These are phyloP conservation scores for Branchipolynoe longqiensis DNA, from an alignment of 2,888 invertebrate species.

Conservation along the genomic window DNA sequence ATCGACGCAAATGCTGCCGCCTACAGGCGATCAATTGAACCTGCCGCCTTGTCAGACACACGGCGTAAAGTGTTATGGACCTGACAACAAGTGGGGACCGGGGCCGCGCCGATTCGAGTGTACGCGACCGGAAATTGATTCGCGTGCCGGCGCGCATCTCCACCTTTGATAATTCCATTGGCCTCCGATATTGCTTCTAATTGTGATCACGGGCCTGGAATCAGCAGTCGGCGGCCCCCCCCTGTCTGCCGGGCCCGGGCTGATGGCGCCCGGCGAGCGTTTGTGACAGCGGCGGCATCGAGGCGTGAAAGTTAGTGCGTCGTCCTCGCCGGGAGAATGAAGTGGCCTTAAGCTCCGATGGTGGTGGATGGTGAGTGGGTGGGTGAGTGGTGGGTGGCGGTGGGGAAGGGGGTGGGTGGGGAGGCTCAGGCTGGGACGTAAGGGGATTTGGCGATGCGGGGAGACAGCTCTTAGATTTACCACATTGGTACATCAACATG, in stretches of 20 bases:
- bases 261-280: slow-evolving; percentile 1
- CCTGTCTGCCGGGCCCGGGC: slow-evolving; percentile 16
- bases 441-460: not conserved
- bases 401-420: too few relatives aligned
- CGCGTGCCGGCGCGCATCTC: not conserved
- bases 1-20: slow-evolving; percentile 8
- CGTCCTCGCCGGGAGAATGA: not conserved
- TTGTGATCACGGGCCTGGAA: slow-evolving; percentile 46
- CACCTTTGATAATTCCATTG: slow-evolving; percentile 54
- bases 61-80: slow-evolving; percentile 3
- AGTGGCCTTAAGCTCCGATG: not conserved
- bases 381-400: too few relatives aligned
- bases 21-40: slow-evolving; percentile 40
- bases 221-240: not conserved
- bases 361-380: too few relatives aligned
- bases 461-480: slow-evolving; percentile 12
- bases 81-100: slow-evolving; percentile 47
- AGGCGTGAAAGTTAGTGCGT: slow-evolving; percentile 12
- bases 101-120: not conserved
- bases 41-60: slow-evolving; percentile 13
- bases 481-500: slow-evolving; percentile 9
- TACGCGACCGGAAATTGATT: slow-evolving; percentile 53
- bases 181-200: slow-evolving; percentile 51
- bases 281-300: slow-evolving; percentile 15
- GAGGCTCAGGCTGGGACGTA: not conserved